Conservation (phyloP, 2,888 invertebrate genomes). For the Lucinisca nassula region DNA sequence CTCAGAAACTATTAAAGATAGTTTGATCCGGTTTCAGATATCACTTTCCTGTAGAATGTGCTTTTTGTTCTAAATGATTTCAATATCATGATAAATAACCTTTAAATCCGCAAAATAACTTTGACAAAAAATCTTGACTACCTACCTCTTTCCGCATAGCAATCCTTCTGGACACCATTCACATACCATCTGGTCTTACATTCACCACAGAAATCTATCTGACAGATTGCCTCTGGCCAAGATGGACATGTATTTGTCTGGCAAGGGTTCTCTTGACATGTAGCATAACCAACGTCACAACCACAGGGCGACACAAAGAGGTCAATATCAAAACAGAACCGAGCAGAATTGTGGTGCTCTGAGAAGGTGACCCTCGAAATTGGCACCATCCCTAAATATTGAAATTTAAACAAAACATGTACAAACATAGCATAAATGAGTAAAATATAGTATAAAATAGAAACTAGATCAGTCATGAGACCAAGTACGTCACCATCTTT, state of each 20-base stretch:
- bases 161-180: constrained; percentile 78
- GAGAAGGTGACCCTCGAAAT: constrained; percentile 17
- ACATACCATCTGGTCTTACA: constrained; percentile 82
- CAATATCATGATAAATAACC: too few relatives aligned
- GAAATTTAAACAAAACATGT: too few relatives aligned
- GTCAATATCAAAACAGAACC: constrained; percentile 84
- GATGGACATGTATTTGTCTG: constrained; percentile 76
- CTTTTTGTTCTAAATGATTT: too few relatives aligned
- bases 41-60: too few relatives aligned
- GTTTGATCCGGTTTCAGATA: too few relatives aligned
- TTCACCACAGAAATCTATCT: constrained; percentile 80
- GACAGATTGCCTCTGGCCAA: constrained; percentile 83
- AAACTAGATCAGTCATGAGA: too few relatives aligned
- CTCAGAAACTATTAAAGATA: too few relatives aligned
- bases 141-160: constrained; percentile 79
- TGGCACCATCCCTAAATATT: constrained; percentile 74
- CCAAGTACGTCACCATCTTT: too few relatives aligned
- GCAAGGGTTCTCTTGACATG: constrained; percentile 83
- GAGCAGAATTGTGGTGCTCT: constrained; percentile 50
- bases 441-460: too few relatives aligned
- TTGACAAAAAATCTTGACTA: background rate
- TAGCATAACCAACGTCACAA: constrained; percentile 75
- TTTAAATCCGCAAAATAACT: too few relatives aligned
- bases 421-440: too few relatives aligned
- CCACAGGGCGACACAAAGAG: constrained; percentile 80